Conservation (phyloP, 1,140 invertebrate species). For the Lordiphosa stackelbergi region DNA sequence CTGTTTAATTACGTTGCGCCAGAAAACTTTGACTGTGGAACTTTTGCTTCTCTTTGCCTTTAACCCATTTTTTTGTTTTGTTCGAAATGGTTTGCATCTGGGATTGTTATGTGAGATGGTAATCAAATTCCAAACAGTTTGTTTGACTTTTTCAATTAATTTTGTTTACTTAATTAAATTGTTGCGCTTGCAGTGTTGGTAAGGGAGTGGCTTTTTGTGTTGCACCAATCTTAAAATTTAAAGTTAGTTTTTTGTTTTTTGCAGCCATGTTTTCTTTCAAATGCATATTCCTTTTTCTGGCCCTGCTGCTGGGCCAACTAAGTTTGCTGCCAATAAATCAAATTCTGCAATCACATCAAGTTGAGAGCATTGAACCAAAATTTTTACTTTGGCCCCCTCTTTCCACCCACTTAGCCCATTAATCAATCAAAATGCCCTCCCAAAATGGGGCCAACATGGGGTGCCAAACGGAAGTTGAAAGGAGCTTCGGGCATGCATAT, state of each 20-base stretch:
- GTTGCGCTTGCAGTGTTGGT: too few species aligned
- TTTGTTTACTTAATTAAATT: not conserved
- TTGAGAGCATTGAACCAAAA: conserved; percentile 29
- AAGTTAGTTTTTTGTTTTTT: too few species aligned
- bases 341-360: conserved; percentile 61
- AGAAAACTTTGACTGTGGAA: conserved; percentile 23
- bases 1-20: conserved; percentile 28
- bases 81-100: too few species aligned
- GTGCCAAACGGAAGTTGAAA: conserved; percentile 5
- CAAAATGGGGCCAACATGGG: too few species aligned
- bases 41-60: conserved; percentile 14
- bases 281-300: conserved; percentile 26
- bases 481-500: conserved; percentile 23
- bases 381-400: conserved; percentile 14
- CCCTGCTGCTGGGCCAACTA: conserved; percentile 41
- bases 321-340: conserved; percentile 65
- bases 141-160: too few species aligned
- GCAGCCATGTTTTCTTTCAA: conserved; percentile 2
- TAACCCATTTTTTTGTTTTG: too few species aligned
- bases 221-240: too few species aligned
- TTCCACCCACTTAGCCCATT: conserved; percentile 14
- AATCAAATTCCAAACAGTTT: too few species aligned
- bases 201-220: too few species aligned
- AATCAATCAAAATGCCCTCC: conserved; percentile 44
- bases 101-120: too few species aligned